A percentile compares a stretch with the other conserved stretches of the same genome.
Conservation (phyloP, 2,888 invertebrate genomes). For the Philonicus albiceps region DNA sequence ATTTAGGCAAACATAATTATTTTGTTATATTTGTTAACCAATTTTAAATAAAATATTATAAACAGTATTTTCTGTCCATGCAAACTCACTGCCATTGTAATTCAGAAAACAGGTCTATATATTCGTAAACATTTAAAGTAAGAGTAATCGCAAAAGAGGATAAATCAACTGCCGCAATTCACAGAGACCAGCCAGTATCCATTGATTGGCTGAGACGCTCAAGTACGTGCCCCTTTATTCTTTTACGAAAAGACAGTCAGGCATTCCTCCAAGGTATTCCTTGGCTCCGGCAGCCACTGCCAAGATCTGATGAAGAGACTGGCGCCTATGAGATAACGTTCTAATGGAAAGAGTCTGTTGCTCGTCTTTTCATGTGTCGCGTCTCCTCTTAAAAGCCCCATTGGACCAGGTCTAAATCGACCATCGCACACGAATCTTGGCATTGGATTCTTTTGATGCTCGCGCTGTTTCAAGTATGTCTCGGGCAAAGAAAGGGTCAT, state of each 20-base stretch:
- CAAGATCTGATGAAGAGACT: neutral
- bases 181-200: neutral
- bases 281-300: neutral
- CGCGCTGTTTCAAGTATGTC: neutral
- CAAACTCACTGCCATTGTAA: neutral
- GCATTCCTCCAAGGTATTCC: neutral
- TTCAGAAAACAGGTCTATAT: neutral
- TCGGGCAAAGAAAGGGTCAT: constrained; percentile 3
- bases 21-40: too few relatives aligned
- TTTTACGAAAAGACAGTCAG: neutral
- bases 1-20: too few relatives aligned
- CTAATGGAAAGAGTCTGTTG: constrained; percentile 52
- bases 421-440: neutral
- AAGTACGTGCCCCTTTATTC: neutral
- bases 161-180: neutral
- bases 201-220: constrained; percentile 7
- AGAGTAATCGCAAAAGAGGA: neutral
- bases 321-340: constrained; percentile 50
- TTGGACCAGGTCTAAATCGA: neutral
- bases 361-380: constrained; percentile 28
- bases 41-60: too few relatives aligned
- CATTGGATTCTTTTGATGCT: neutral
- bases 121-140: neutral
- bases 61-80: too few relatives aligned
- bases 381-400: constrained; percentile 11